These are phyloP conservation scores for Atherinosoma microstoma DNA, from an alignment of 2,797 vertebrate species.

Conservation along the genomic window DNA sequence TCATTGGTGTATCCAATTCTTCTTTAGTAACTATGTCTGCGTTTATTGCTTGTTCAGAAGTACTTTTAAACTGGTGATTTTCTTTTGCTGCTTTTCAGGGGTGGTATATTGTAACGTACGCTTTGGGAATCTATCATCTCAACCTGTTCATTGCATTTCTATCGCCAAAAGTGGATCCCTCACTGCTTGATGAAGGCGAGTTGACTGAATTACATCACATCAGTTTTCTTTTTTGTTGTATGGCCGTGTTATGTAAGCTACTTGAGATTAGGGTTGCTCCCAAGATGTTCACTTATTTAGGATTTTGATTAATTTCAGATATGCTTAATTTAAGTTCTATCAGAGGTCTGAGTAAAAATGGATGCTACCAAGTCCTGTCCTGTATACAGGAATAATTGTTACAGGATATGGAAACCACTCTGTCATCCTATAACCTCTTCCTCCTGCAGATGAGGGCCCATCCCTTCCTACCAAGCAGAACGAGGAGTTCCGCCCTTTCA, in stretches of 20 bases:
- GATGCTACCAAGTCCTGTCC: neutral
- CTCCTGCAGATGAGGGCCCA: constrained; percentile 91
- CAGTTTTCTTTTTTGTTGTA: neutral
- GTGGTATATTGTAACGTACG: constrained; percentile 99
- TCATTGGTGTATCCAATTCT: neutral
- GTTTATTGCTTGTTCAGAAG: neutral
- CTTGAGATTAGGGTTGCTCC: neutral
- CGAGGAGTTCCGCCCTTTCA: constrained; percentile 98
- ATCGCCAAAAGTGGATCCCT: constrained; percentile 99
- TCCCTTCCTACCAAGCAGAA: constrained; percentile 97
- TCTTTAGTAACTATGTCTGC: neutral
- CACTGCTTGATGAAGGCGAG: constrained; percentile 97
- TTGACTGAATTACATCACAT: constrained; percentile 9
- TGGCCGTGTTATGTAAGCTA: neutral
- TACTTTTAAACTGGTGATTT: constrained; percentile 13
- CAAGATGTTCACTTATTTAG: neutral
- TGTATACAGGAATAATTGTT: neutral
- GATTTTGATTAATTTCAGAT: neutral
- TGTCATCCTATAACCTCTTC: constrained; percentile 15
- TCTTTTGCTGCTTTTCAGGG: constrained; percentile 84
- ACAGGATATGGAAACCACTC: neutral
- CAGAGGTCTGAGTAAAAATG: neutral
- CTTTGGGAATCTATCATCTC: constrained; percentile 99
- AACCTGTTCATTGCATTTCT: constrained; percentile 99
- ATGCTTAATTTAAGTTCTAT: neutral